Base-by-base conservation (phyloP, 2,888 invertebrate species). In the Steinernema scapterisci region DNA sequence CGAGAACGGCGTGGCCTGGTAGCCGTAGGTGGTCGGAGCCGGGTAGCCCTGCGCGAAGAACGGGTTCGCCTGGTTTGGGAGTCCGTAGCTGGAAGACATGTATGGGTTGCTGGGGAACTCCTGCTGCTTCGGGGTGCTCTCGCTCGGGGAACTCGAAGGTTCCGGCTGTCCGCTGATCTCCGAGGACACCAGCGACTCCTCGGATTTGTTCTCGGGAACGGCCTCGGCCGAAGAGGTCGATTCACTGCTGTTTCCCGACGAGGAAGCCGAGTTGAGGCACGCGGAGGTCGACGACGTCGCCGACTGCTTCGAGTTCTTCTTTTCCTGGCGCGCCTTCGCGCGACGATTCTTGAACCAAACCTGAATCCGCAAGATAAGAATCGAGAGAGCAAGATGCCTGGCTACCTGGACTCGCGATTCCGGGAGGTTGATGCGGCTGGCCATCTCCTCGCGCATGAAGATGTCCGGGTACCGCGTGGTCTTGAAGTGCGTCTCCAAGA, bases 261-360 rank as follows among this genome's bases (percentile, higher is more conserved):
- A 63, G 31, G 27, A 27, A 5, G 63, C 63, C 16, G 63, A 63
- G 63, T 27, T 31, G 31, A 27, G 27, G 63, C 31, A 63, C 16
- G n/a, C 16, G n/a, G 63, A n/a, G 63, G 63, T 63, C 23, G 54
- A 54, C 25, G 63, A 63, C 7, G 63, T 63, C 16, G 63, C 63
- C 63, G 63, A 31, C 63, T 63, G 63, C 63, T 63, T 63, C 31
- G 63, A 27, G 31, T 63, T 63, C 63, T 63, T 63, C 63, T 78
- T 80, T 11, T 76, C 78, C 51, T 79, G 78, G 16, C 83, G 75
- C 16, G 80, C 78, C 54, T 83, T 83, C 13, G 83, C 83, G 27
- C 83, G 75, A 1, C 83, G 80, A 45, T 83, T 83, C 71, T 83
- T 83, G 79, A 83, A 83, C 83, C 83, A 83, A 1, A 83, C 83